Percentiles rank a stretch among this genome's conserved stretches.
phyloP scores from a whole-genome alignment of 2,113 vertebrate genomes.

The Tichodroma muraria region DNA sequence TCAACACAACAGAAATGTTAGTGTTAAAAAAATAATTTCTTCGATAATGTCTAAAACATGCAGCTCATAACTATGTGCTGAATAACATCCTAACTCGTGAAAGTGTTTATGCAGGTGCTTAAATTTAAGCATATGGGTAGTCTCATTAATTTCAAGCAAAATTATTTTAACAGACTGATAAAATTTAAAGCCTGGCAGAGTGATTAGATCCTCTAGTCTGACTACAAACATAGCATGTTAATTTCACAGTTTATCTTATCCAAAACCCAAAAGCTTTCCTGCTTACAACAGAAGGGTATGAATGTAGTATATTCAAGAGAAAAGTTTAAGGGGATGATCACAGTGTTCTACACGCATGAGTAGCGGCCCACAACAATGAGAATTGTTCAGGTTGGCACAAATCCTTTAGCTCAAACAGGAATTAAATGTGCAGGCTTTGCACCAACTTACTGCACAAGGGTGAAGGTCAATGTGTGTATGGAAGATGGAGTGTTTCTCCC shows the following conservation, averaged over 20 bases:
- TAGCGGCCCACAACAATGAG: background rate
- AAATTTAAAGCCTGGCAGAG: conserved; percentile 19
- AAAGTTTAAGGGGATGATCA: background rate
- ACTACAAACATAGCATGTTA: background rate
- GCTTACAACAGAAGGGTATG: background rate
- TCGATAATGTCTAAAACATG: background rate
- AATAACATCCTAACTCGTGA: background rate
- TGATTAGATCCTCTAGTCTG: background rate
- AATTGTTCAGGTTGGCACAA: background rate
- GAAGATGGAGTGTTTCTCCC: background rate
- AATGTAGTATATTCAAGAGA: background rate
- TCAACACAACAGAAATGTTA: background rate
- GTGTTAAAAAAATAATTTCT: background rate
- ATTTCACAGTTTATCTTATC: background rate
- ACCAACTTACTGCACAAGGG: background rate
- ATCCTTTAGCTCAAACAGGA: background rate
- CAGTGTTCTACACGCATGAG: background rate
- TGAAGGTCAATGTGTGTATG: background rate
- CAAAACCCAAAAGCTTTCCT: background rate
- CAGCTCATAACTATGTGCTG: background rate
- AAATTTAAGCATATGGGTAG: background rate
- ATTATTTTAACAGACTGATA: conserved; percentile 25
- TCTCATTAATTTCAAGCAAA: background rate
- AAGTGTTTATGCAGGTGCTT: conserved; percentile 48
- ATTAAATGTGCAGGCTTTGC: background rate